A percentile compares a stretch with the other conserved stretches of the same genome.
Evolutionary conservation across 2,888 invertebrate species (phyloP).

Genomic region (Tiphia femorata): DNA sequence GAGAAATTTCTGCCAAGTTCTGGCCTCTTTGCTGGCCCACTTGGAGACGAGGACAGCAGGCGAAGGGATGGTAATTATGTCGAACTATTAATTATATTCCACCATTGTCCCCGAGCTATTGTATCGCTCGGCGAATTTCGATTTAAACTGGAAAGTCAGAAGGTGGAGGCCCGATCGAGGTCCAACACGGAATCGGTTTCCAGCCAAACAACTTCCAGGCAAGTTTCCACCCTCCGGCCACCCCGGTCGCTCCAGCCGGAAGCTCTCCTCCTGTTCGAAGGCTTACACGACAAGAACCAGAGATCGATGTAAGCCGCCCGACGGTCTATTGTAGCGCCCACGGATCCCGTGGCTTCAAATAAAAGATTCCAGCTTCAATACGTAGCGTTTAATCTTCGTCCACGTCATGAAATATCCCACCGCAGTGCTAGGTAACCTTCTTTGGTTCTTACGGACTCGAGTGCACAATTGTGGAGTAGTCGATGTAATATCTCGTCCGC

Average conservation of each 20-base stretch:
- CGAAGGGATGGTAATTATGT: too few relatives aligned
- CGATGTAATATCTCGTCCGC: too few relatives aligned
- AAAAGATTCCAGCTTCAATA: background rate
- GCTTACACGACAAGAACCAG: slow-evolving; percentile 30
- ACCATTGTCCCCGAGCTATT: slow-evolving; percentile 8
- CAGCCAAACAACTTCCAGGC: slow-evolving; percentile 23
- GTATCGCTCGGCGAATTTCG: background rate
- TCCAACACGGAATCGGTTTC: slow-evolving; percentile 28
- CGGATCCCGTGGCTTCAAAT: slow-evolving; percentile 12
- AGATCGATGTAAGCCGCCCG: slow-evolving; percentile 30
- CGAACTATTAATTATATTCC: background rate
- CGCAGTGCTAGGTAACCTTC: too few relatives aligned
- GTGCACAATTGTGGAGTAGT: too few relatives aligned
- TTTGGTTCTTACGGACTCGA: too few relatives aligned
- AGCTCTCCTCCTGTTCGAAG: slow-evolving; percentile 17
- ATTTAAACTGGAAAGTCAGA: slow-evolving; percentile 8
- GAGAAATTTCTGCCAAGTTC: too few relatives aligned
- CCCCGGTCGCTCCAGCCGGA: slow-evolving; percentile 14
- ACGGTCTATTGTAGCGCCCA: slow-evolving; percentile 25
- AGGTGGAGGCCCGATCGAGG: slow-evolving; percentile 12
- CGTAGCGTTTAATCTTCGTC: background rate
- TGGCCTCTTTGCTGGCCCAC: too few relatives aligned
- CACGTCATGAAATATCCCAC: background rate
- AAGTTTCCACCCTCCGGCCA: too few relatives aligned
- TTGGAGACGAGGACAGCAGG: too few relatives aligned